Evolutionary conservation across 2,113 vertebrate species (phyloP).

Genomic region (Xenopus borealis): DNA sequence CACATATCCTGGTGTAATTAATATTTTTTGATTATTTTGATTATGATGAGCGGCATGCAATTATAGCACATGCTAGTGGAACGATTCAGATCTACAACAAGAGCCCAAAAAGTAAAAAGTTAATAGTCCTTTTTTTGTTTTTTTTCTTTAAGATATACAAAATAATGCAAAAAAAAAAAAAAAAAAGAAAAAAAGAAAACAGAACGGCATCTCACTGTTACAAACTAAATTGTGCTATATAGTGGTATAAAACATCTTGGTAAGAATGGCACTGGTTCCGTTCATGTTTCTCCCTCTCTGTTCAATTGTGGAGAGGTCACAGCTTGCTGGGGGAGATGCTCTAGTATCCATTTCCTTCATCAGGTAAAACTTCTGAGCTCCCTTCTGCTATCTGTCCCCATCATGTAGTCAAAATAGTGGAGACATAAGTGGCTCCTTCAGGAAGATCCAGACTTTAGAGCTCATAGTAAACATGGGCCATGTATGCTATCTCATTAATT

Average conservation of each 20-base stretch:
- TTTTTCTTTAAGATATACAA: slow-evolving; percentile 54
- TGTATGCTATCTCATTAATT: slow-evolving; percentile 23
- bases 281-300: no score
- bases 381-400: not conserved
- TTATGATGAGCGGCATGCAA: slow-evolving; percentile 65
- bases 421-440: slow-evolving; percentile 16
- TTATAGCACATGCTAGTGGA: slow-evolving; percentile 69
- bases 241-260: slow-evolving; percentile 70
- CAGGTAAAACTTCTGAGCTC: slow-evolving; percentile 7
- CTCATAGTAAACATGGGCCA: slow-evolving; percentile 20
- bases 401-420: slow-evolving; percentile 28
- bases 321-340: slow-evolving; percentile 12
- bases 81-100: slow-evolving; percentile 67
- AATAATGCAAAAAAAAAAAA: no score
- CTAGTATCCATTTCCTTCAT: slow-evolving; percentile 12
- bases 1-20: slow-evolving; percentile 29
- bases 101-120: slow-evolving; percentile 52
- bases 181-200: slow-evolving; percentile 46
- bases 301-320: slow-evolving; percentile 8
- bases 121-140: slow-evolving; percentile 20
- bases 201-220: slow-evolving; percentile 69
- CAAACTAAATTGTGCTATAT: slow-evolving; percentile 83
- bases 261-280: slow-evolving; percentile 78
- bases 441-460: slow-evolving; percentile 20
- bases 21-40: slow-evolving; percentile 40